These are phyloP conservation scores for Drosophila leontia DNA, from an alignment of 1,140 invertebrate species.

Conservation along the genomic window DNA sequence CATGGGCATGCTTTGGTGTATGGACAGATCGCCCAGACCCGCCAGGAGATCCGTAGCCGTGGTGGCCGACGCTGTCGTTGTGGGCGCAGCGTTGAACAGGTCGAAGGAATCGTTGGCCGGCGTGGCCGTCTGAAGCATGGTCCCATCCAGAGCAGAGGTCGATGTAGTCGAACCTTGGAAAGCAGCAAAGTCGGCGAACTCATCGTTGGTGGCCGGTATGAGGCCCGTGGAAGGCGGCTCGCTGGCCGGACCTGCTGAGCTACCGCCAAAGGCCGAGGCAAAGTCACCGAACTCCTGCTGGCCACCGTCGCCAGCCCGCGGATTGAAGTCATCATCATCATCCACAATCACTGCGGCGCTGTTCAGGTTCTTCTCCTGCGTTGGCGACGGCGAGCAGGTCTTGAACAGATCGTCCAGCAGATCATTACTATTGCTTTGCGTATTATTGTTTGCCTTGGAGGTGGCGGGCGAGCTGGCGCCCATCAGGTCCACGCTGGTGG, in stretches of 20 bases:
- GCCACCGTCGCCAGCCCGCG: conserved; percentile 83
- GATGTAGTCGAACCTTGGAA: conserved; percentile 85
- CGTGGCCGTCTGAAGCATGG: conserved; percentile 65
- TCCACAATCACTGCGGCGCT: conserved; percentile 59
- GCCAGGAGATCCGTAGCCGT: conserved; percentile 87
- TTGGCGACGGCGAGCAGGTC: conserved; percentile 84
- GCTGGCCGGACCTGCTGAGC: conserved; percentile 32
- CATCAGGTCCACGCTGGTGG: conserved; percentile 66
- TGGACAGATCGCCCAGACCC: conserved; percentile 85
- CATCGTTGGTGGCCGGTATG: conserved; percentile 84
- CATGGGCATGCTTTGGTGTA: conserved; percentile 83
- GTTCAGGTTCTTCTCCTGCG: conserved; percentile 66
- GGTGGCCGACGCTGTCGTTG: conserved; percentile 29
- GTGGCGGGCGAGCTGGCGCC: conserved; percentile 51
- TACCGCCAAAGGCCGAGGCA: conserved; percentile 88
- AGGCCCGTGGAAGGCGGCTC: conserved; percentile 62
- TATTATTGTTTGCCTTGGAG: conserved; percentile 70
- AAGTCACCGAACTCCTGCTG: conserved; percentile 92
- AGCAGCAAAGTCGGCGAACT: conserved; percentile 92
- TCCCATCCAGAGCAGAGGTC: conserved; percentile 57
- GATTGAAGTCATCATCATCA: conserved; percentile 88
- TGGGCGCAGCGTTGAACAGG: conserved; percentile 60
- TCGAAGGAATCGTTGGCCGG: conserved; percentile 80
- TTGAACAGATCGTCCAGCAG: conserved; percentile 88
- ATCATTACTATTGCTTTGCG: conserved; percentile 85